phyloP scores from a whole-genome alignment of 2,113 vertebrate genomes.

The Anarhynchus alexandrinus region DNA sequence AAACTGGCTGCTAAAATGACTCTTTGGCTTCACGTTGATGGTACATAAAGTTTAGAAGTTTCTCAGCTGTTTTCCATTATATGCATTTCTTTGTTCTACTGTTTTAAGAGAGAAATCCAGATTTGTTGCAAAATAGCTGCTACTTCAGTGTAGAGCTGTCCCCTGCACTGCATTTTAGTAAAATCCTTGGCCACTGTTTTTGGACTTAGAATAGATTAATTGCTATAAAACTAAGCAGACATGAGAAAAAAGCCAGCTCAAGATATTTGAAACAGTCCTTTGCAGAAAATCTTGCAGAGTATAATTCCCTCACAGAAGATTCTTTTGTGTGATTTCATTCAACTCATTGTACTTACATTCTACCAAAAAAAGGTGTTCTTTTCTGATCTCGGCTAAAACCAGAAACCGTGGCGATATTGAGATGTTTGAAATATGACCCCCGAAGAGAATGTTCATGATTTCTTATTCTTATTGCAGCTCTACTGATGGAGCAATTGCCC shows the following conservation, averaged over 20 bases:
- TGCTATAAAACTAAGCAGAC: neutral
- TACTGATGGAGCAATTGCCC: neutral
- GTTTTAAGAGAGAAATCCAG: too few species aligned
- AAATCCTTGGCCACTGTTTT: neutral
- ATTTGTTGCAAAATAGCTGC: too few species aligned
- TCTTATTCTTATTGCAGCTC: neutral
- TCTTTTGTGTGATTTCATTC: neutral
- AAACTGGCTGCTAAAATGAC: neutral
- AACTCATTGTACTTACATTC: neutral
- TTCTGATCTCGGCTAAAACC: neutral
- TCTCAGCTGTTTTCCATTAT: neutral
- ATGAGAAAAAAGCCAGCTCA: neutral
- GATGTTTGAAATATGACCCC: neutral
- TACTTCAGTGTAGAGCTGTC: neutral
- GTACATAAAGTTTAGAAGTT: neutral
- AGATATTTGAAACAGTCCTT: neutral
- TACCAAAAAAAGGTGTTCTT: neutral
- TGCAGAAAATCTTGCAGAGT: neutral
- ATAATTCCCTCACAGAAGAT: neutral
- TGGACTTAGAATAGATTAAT: neutral
- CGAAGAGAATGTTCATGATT: neutral
- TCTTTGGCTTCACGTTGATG: neutral
- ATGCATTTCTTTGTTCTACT: neutral
- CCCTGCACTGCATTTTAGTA: neutral
- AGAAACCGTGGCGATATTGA: neutral